These are phyloP conservation scores for Sorex araneus DNA, from an alignment of 2,113 vertebrate genomes.

Conservation along the genomic window DNA sequence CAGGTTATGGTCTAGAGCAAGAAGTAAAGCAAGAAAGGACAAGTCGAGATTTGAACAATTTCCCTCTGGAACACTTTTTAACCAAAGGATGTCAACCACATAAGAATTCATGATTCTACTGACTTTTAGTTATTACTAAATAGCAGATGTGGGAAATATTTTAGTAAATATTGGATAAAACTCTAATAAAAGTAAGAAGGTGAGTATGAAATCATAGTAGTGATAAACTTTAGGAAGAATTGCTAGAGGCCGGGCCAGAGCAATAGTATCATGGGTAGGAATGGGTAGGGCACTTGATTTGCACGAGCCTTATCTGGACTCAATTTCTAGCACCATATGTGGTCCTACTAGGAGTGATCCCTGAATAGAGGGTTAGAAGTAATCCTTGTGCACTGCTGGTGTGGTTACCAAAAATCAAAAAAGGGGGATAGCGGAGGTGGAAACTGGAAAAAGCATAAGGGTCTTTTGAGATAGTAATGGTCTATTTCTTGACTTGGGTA, in stretches of 20 bases:
- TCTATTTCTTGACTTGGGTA: not conserved
- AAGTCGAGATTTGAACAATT: not conserved
- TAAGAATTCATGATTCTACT: not conserved
- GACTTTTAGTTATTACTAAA: conserved; percentile 28
- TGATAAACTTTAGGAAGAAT: not conserved
- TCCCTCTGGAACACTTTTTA: not conserved
- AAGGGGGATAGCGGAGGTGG: not conserved
- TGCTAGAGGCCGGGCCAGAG: no score
- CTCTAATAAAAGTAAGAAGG: conserved; percentile 23
- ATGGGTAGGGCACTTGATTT: no score
- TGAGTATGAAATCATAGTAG: not conserved
- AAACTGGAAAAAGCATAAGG: not conserved
- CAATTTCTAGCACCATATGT: no score
- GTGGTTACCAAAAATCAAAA: no score
- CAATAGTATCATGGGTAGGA: no score
- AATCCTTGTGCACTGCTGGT: no score
- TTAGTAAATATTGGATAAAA: not conserved
- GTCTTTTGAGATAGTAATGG: not conserved
- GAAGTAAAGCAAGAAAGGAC: not conserved
- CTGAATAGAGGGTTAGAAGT: no score
- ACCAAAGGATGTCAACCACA: not conserved
- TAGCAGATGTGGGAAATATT: not conserved
- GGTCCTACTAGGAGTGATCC: no score
- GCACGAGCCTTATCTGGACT: no score
- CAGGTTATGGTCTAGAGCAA: conserved; percentile 5